Base-by-base conservation (phyloP, 2,888 invertebrate species). In the Coleophora deauratella region DNA sequence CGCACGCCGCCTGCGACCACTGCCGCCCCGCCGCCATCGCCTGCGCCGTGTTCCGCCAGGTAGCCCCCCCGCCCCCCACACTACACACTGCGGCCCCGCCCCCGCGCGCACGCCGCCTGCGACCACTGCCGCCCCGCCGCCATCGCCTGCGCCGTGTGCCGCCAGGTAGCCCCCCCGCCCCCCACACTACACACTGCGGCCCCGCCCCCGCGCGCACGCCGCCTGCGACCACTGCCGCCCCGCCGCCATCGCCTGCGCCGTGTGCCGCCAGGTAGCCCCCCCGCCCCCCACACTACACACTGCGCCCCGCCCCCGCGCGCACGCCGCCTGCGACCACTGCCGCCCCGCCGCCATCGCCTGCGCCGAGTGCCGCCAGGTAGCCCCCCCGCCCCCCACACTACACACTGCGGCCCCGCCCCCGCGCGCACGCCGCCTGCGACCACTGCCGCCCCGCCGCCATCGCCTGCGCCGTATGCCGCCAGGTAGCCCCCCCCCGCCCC, bases 181-280 rank as follows among this genome's bases (percentile, higher is more conserved):
- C n/a, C n/a, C n/a, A n/a, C n/a, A n/a, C n/a, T n/a, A n/a, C n/a
- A n/a, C 88, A 90, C 51, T 97, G 97, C 73, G 89, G 94, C 51
- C 90, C 0, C 81, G 96, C 53, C 89, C 90, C 27, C 86, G 92
- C 27, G 91, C 92, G 7, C 93, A 92, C 42, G 92, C 94, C 91
- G 79, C 91, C 47, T 95, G 95, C 72, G 92, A 93, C 61, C 88
- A 91, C 51, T 96, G 95, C 79, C 89, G 63, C 89, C 91, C 89
- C 81, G 91, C 52, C 59, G 88, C 90, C 46, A 68, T 64, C 58
- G 45, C 66, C 28, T 73, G 72, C 54, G 91, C 93, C 46, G 89
- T 97, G 40, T 98, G 97, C 69, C 94, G 95, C 66, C 90, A 91
- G 64, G 88, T 90, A 14, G 6, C 21, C 21, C 3, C 6, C 6